These are phyloP conservation scores for Dissostichus mawsoni DNA, from an alignment of 2,113 vertebrate genomes.

Conservation along the genomic window DNA sequence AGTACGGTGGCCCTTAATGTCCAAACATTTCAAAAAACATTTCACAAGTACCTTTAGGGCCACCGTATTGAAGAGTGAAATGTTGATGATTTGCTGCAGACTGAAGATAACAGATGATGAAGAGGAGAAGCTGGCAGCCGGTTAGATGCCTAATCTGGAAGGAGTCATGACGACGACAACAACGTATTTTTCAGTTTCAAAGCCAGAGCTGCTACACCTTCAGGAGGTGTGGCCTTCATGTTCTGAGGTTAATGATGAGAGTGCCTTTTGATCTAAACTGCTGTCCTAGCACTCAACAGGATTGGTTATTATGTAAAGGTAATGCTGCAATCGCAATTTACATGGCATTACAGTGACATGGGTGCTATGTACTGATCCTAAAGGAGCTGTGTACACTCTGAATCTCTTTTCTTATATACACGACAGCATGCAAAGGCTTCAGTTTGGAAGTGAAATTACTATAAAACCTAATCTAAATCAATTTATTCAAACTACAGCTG, in stretches of 20 bases:
- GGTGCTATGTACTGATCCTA: not conserved
- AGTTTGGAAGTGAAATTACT: not conserved
- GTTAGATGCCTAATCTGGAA: not conserved
- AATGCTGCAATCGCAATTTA: not conserved
- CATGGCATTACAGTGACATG: not conserved
- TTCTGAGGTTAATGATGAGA: not conserved
- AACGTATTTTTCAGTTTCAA: not conserved
- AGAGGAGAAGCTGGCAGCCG: not conserved
- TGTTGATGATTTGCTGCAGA: not conserved
- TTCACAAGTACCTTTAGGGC: too few species aligned
- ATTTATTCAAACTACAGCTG: not conserved
- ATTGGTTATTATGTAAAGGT: not conserved
- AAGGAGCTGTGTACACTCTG: too few species aligned
- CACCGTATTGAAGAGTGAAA: too few species aligned
- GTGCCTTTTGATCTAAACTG: conserved; percentile 28
- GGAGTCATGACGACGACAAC: not conserved
- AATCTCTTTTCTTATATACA: not conserved
- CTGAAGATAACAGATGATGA: not conserved
- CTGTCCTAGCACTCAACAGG: not conserved
- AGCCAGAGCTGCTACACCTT: not conserved
- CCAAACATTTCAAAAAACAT: too few species aligned
- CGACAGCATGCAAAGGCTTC: not conserved
- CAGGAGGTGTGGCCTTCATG: not conserved
- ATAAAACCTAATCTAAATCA: not conserved
- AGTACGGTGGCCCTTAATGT: too few species aligned